Percentiles rank a stretch among this genome's conserved stretches.
phyloP scores from a whole-genome alignment of 2,888 invertebrate genomes.

The Bellardia bayeri region DNA sequence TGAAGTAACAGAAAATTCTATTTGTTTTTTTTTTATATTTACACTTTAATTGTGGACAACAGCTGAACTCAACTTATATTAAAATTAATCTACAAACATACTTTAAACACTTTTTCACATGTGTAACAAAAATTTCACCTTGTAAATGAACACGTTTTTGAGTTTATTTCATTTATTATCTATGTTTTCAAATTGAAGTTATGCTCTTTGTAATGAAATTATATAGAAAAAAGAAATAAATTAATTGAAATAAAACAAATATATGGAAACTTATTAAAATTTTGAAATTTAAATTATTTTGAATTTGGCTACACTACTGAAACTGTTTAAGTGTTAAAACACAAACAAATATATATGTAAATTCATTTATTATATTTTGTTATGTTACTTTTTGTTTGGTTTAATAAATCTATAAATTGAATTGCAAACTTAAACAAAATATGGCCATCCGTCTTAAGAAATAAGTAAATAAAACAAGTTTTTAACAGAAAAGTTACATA shows the following conservation, averaged over 20 bases:
- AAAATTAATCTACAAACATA: background rate
- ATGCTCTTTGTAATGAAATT: conserved; percentile 62
- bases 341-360: too few species aligned
- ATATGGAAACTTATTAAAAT: background rate
- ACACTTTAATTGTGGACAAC: background rate
- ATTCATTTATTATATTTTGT: background rate
- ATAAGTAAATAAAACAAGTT: conserved; percentile 58
- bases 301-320: background rate
- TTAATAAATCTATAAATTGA: background rate
- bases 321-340: too few species aligned
- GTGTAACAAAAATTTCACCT: conserved; percentile 5
- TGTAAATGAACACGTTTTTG: conserved; percentile 17
- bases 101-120: conserved; percentile 19
- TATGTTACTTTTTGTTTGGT: background rate
- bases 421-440: conserved; percentile 56
- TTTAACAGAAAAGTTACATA: conserved; percentile 41
- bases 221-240: conserved; percentile 56
- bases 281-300: conserved; percentile 28
- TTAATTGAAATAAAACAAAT: conserved; percentile 40
- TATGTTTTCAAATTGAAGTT: conserved; percentile 47
- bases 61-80: background rate
- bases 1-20: too few species aligned
- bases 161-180: conserved; percentile 25
- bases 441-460: conserved; percentile 70
- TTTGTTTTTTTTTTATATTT: background rate